Percentiles rank a stretch among this genome's conserved stretches.
phyloP scores from a whole-genome alignment of 2,797 vertebrate genomes.

The Petrocephalus schoutedeni region DNA sequence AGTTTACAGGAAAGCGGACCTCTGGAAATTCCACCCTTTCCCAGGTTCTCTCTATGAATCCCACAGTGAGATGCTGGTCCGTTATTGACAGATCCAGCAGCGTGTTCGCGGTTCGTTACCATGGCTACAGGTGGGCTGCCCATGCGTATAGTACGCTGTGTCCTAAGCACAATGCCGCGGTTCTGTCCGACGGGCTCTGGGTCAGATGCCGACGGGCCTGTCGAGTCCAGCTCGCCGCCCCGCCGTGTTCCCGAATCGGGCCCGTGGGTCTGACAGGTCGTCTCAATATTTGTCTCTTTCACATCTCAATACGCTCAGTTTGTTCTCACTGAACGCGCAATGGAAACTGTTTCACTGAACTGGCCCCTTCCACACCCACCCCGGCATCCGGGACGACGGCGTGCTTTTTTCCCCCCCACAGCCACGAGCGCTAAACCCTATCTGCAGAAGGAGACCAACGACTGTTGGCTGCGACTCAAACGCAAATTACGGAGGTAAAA shows the following conservation, averaged over 20 bases:
- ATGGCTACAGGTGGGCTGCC: neutral
- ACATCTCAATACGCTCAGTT: conserved; percentile 5
- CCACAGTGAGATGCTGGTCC: neutral
- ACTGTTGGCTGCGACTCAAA: neutral
- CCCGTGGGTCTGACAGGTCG: neutral
- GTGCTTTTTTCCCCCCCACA: neutral
- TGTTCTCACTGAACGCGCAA: neutral
- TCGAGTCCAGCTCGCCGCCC: no score
- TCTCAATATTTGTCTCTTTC: conserved; percentile 7
- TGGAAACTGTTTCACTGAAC: neutral
- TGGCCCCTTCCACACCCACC: neutral
- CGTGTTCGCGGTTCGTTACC: neutral
- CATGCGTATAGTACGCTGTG: neutral
- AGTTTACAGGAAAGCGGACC: neutral
- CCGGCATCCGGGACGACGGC: neutral
- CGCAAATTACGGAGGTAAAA: neutral
- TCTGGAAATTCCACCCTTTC: neutral
- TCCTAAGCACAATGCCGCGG: neutral
- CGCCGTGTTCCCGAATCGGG: neutral
- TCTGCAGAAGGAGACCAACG: neutral
- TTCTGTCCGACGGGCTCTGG: neutral
- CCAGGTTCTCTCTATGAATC: neutral
- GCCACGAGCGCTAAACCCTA: neutral
- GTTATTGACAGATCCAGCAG: neutral
- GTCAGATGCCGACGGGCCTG: neutral